These are phyloP conservation scores for Drosophila melanosoma DNA, from an alignment of 2,888 invertebrate genomes.

Conservation along the genomic window DNA sequence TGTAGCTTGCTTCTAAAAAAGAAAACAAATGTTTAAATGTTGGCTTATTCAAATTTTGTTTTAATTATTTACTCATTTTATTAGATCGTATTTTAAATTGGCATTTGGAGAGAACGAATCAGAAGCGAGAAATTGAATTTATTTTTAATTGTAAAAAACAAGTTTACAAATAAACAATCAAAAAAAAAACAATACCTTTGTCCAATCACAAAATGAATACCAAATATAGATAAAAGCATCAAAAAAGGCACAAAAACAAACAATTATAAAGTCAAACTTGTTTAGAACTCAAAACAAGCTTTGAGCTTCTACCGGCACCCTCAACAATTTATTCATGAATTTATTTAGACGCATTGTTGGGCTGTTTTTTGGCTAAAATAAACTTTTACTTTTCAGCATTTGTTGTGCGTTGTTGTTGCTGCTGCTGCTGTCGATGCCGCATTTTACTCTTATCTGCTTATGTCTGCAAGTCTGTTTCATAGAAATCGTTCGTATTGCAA, in stretches of 20 bases:
- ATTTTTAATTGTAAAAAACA: constrained; percentile 20
- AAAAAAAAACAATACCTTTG: constrained; percentile 14
- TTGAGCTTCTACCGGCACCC: constrained; percentile 14
- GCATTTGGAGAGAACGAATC: constrained; percentile 14
- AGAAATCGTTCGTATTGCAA: constrained; percentile 69
- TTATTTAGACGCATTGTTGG: constrained; percentile 62
- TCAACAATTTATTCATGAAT: constrained; percentile 68
- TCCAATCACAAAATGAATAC: constrained; percentile 52
- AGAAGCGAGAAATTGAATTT: neutral
- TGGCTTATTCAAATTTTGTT: neutral
- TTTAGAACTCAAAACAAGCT: constrained; percentile 61
- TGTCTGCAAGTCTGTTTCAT: constrained; percentile 20
- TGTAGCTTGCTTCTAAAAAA: neutral
- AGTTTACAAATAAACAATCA: neutral
- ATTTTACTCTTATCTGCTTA: constrained; percentile 20
- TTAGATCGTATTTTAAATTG: neutral
- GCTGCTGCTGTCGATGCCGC: neutral
- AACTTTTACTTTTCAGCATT: constrained; percentile 74
- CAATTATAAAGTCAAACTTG: constrained; percentile 47
- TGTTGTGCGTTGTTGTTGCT: constrained; percentile 54
- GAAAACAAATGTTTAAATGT: neutral
- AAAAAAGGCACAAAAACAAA: constrained; percentile 21
- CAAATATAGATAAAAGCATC: constrained; percentile 8
- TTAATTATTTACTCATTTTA: neutral
- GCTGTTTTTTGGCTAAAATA: constrained; percentile 46